Evolutionary conservation across 2,113 vertebrate species (phyloP).

Genomic region (Labeo rohita): DNA sequence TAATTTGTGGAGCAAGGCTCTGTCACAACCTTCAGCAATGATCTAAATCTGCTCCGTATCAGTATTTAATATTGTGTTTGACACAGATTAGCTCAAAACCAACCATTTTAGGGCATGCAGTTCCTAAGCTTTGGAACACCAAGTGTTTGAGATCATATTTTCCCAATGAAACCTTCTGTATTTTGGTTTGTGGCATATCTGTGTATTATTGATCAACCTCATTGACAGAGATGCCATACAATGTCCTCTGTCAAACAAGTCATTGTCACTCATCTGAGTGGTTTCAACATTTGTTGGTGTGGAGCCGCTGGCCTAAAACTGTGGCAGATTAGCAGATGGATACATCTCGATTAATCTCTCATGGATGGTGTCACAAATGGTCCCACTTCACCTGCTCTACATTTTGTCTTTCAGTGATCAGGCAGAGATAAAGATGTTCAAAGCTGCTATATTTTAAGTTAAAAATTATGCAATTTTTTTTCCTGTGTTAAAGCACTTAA

Average conservation of each 20-base stretch:
- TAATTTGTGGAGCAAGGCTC: conserved; percentile 15
- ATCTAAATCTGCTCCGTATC: conserved; percentile 4
- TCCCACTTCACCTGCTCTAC: conserved; percentile 45
- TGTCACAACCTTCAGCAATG: not conserved
- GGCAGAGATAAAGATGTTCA: not conserved
- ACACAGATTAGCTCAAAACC: not conserved
- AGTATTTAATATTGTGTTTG: not conserved
- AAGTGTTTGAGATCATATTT: not conserved
- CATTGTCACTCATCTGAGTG: not conserved
- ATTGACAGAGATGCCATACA: not conserved
- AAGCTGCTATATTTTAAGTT: not conserved
- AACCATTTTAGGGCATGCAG: not conserved
- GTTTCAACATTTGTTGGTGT: not conserved
- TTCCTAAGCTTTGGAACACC: not conserved
- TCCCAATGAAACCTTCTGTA: not conserved
- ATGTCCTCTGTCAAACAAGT: not conserved
- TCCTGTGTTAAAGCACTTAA: not conserved
- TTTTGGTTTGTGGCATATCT: not conserved
- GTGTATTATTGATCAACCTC: not conserved
- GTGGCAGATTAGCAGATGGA: not conserved
- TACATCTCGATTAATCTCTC: not conserved
- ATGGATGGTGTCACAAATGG: not conserved
- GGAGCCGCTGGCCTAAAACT: not conserved
- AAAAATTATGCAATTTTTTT: no score
- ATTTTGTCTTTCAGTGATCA: conserved; percentile 33